A percentile compares a stretch with the other conserved stretches of the same genome.
Conservation (phyloP, 2,797 vertebrate species). For the Enteromius trimaculatus region DNA sequence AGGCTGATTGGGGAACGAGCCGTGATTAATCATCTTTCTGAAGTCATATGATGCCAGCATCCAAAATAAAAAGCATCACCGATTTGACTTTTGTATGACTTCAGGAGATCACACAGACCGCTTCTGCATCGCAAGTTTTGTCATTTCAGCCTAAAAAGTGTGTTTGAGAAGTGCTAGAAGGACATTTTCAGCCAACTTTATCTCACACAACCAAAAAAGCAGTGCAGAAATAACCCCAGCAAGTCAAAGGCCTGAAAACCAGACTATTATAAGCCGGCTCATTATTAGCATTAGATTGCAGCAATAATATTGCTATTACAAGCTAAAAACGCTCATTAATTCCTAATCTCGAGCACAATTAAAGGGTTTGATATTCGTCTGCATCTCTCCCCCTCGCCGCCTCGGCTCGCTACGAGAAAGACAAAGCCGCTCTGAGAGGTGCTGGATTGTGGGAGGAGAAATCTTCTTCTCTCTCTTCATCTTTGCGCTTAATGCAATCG, state of each 20-base stretch:
- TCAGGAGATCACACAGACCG: background rate
- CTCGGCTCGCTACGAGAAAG: slow-evolving; percentile 65
- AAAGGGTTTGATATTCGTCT: slow-evolving; percentile 68
- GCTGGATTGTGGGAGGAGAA: slow-evolving; percentile 61
- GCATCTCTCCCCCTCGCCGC: slow-evolving; percentile 32
- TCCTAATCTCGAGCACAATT: slow-evolving; percentile 81
- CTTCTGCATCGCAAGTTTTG: background rate
- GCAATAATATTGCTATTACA: slow-evolving; percentile 82
- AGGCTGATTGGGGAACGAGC: too few species aligned
- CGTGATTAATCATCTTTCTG: background rate
- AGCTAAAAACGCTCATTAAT: slow-evolving; percentile 82
- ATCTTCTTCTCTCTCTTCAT: slow-evolving; percentile 63
- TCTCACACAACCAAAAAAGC: slow-evolving; percentile 36
- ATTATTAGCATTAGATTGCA: slow-evolving; percentile 75
- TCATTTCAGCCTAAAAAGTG: background rate
- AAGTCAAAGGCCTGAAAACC: slow-evolving; percentile 73
- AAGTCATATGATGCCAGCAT: background rate
- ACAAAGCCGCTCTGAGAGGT: slow-evolving; percentile 68
- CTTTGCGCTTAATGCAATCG: slow-evolving; percentile 77
- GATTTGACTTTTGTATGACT: background rate
- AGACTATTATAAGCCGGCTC: slow-evolving; percentile 70
- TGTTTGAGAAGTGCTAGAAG: background rate
- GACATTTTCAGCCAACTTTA: slow-evolving; percentile 5
- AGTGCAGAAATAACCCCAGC: slow-evolving; percentile 48
- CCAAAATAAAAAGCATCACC: background rate